Evolutionary conservation across 1,140 invertebrate genomes (phyloP).

Genomic region (Zaprionus africanus): DNA sequence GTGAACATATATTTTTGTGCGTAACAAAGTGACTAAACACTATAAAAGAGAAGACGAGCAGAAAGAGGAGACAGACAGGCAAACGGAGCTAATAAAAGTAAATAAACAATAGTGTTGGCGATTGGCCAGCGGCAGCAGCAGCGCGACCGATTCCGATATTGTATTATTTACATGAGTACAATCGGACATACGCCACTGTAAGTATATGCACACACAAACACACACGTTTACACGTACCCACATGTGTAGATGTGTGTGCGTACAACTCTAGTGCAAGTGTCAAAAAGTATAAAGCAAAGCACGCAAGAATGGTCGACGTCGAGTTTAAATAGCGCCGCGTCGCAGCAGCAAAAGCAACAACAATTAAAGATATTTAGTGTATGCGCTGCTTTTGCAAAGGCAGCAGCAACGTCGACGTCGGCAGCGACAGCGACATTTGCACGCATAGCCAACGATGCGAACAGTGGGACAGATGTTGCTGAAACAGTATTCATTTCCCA

Average conservation of each 20-base stretch:
- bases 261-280: slow-evolving; percentile 52
- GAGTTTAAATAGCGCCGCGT: slow-evolving; percentile 55
- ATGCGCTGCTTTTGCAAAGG: slow-evolving; percentile 53
- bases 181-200: slow-evolving; percentile 14
- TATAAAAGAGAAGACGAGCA: slow-evolving; percentile 5
- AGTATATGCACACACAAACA: slow-evolving; percentile 1
- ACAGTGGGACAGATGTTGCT: slow-evolving; percentile 46
- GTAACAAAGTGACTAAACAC: slow-evolving; percentile 42
- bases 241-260: slow-evolving; percentile 25
- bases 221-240: slow-evolving; percentile 13
- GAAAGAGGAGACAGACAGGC: slow-evolving; percentile 2
- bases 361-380: slow-evolving; percentile 71
- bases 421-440: slow-evolving; percentile 57
- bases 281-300: slow-evolving; percentile 52
- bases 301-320: slow-evolving; percentile 5
- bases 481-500: background rate
- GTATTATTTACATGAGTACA: slow-evolving; percentile 29
- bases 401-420: slow-evolving; percentile 15
- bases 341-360: slow-evolving; percentile 50
- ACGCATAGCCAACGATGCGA: slow-evolving; percentile 50
- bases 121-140: slow-evolving; percentile 26
- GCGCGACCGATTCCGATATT: background rate
- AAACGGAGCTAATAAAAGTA: slow-evolving; percentile 46
- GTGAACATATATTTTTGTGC: slow-evolving; percentile 36
- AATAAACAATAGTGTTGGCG: slow-evolving; percentile 47